Conservation (phyloP, 2,888 invertebrate genomes). For the Dorcus hopei region DNA sequence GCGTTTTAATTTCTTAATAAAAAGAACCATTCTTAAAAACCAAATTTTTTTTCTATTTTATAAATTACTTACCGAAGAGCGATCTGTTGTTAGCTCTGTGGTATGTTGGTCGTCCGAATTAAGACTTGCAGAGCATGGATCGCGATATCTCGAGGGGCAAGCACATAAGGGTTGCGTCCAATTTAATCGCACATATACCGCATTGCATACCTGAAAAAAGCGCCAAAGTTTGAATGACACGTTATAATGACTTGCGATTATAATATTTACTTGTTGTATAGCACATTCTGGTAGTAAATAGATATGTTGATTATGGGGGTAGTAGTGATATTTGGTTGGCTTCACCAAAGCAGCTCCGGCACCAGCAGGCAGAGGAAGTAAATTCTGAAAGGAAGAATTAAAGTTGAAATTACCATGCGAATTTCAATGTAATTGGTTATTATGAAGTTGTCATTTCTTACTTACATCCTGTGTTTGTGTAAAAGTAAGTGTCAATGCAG, state of each 20-base stretch:
- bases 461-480: no score
- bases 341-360: constrained; percentile 68
- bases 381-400: constrained; percentile 56
- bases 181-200: constrained; percentile 87
- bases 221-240: neutral
- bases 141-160: constrained; percentile 82
- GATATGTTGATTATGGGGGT: constrained; percentile 90
- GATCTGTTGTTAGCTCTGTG: constrained; percentile 82
- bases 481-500: no score
- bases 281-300: constrained; percentile 91
- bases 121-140: constrained; percentile 87
- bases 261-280: constrained; percentile 72
- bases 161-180: constrained; percentile 91
- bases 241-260: neutral
- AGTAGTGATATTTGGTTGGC: constrained; percentile 91
- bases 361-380: constrained; percentile 64
- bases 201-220: constrained; percentile 76
- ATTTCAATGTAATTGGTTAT: no score
- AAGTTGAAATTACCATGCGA: no score
- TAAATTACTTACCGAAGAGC: constrained; percentile 30
- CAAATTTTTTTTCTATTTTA: neutral
- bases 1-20: no score
- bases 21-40: no score
- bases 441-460: no score
- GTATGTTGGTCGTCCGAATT: constrained; percentile 90